phyloP scores from a whole-genome alignment of 2,888 invertebrate species.

The Micoletzkya japonica region DNA sequence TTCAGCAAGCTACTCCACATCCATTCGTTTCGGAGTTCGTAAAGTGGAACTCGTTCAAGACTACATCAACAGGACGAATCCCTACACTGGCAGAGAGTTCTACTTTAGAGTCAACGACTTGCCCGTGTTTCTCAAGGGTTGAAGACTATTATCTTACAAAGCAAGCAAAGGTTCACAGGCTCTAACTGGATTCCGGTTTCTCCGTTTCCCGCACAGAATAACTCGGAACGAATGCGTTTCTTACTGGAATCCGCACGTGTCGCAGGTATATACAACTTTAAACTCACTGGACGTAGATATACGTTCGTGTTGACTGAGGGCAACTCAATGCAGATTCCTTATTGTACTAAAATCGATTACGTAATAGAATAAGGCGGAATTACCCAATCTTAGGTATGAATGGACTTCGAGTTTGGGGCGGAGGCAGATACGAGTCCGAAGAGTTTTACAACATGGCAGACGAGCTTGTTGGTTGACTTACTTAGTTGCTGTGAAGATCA shows the following conservation, averaged over 20 bases:
- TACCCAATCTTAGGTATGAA: conserved; percentile 73
- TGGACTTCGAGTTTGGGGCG: conserved; percentile 94
- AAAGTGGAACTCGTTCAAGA: conserved; percentile 76
- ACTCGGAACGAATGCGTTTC: conserved; percentile 36
- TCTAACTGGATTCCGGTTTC: conserved; percentile 60
- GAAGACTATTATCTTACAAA: no score
- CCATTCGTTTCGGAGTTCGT: conserved; percentile 77
- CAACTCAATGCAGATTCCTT: neutral
- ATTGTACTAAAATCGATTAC: neutral
- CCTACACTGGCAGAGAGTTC: conserved; percentile 72
- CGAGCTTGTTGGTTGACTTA: conserved; percentile 65
- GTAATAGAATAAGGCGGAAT: neutral
- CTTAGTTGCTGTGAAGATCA: conserved; percentile 2
- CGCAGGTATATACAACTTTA: neutral
- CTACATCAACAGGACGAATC: conserved; percentile 36
- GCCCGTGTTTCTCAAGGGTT: conserved; percentile 83
- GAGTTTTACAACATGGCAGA: conserved; percentile 84
- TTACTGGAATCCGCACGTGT: conserved; percentile 39
- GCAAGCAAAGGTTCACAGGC: conserved; percentile 35
- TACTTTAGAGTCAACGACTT: conserved; percentile 83
- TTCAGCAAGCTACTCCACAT: neutral
- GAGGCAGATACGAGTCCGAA: conserved; percentile 91
- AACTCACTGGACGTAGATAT: neutral
- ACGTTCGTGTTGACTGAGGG: neutral
- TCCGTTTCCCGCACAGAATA: conserved; percentile 44